Base-by-base conservation (phyloP, 2,797 vertebrate species). In the Ptychobarbus kaznakovi region DNA sequence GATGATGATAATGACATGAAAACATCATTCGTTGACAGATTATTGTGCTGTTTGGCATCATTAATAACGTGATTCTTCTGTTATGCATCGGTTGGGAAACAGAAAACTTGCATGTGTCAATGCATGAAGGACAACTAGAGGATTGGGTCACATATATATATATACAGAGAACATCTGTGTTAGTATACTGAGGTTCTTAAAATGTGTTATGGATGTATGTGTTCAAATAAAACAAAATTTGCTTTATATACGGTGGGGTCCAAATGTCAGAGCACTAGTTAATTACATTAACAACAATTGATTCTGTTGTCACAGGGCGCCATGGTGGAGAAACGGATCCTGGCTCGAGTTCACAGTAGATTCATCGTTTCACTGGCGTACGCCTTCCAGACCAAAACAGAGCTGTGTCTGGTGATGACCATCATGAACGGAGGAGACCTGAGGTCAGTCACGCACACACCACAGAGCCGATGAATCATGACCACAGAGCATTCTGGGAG, bases 401-500 rank as follows among this genome's bases (percentile, higher is more conserved):
- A 96, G 79, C 95, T 96, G 82, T 97, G 96, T 81, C 92, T 97
- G 76, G 90, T 96, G 85, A 97, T 97, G 96, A 97, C 96, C 51
- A 90, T 97, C 89, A 97, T 97, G 96, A 97, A 96, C 0, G 96
- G 96, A 38, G 96, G 96, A 0, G 96, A 97, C 90, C 85, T 97
- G 77, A 93, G 96, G 98, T 98, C 86, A 96, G 91, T 35, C 85
- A 70, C 86, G 69, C n/a, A 56, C 46, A 61, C n/a, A 16, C n/a
- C n/a, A n/a, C n/a, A n/a, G n/a, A n/a, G n/a, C n/a, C 3, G 2
- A 35, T 32, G 7, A 65, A 65, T 65, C 61, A 32, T 32, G 32
- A 32, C 32, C 32, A 32, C 32, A 32, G 32, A 32, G 32, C 32
- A n/a, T n/a, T n/a, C n/a, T n/a, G n/a, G n/a, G n/a, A n/a, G n/a